Evolutionary conservation across 2,888 invertebrate genomes (phyloP).

Genomic region (Morpho deidamia): DNA sequence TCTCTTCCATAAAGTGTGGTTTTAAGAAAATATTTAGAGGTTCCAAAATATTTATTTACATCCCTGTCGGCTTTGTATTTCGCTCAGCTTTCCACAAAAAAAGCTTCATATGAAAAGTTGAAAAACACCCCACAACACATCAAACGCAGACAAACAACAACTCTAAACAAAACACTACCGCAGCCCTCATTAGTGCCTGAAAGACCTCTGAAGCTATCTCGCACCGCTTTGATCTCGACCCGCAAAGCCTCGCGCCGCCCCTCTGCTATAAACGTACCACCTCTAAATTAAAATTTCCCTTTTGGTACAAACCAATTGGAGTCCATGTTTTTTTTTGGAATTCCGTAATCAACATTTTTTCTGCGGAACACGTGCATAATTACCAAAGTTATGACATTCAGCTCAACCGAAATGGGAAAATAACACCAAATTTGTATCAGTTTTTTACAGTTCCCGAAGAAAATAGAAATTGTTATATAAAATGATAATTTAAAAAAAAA

Average conservation of each 20-base stretch:
- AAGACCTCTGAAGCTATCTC: slow-evolving; percentile 29
- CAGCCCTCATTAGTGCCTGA: slow-evolving; percentile 39
- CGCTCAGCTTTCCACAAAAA: not conserved
- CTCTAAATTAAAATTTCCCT: slow-evolving; percentile 23
- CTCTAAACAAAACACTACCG: slow-evolving; percentile 25
- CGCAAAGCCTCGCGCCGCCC: slow-evolving; percentile 13
- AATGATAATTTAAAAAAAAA: no score
- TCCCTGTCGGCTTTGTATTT: no score
- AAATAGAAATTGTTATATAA: no score
- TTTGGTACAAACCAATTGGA: slow-evolving; percentile 10
- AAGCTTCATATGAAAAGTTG: not conserved
- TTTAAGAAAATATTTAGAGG: no score
- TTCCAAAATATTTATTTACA: no score
- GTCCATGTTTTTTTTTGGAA: not conserved
- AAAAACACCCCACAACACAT: slow-evolving; percentile 13
- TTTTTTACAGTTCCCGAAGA: no score
- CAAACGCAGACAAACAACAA: slow-evolving; percentile 28
- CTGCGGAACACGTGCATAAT: no score
- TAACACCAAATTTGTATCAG: no score
- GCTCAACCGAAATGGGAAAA: no score
- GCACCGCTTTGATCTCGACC: slow-evolving; percentile 36
- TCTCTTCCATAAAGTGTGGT: no score
- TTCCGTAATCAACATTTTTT: not conserved
- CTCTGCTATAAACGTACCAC: slow-evolving; percentile 7
- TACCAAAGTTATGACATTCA: no score